Conservation (phyloP, 2,888 invertebrate species). For the Eustalomyia histrio region DNA sequence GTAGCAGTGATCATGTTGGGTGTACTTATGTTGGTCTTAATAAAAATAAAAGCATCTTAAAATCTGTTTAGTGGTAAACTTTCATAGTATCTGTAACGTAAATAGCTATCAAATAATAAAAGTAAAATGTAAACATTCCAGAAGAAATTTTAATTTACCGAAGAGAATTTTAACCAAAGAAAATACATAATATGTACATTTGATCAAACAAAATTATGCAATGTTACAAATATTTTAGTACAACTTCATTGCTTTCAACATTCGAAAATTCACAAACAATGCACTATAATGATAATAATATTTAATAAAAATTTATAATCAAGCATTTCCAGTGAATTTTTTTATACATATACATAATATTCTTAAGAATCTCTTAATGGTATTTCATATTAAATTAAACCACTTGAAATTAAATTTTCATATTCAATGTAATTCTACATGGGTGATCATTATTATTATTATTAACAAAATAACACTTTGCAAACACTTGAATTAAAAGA, state of each 20-base stretch:
- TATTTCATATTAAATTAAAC: constrained; percentile 29
- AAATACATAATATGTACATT: no score
- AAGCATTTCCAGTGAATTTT: background rate
- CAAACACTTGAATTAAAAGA: constrained; percentile 45
- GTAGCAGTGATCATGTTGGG: no score
- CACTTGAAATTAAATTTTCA: constrained; percentile 22
- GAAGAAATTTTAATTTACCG: no score
- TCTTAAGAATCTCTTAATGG: background rate
- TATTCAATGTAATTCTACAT: constrained; percentile 8
- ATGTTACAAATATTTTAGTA: background rate
- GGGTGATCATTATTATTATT: constrained; percentile 40
- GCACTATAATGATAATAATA: background rate
- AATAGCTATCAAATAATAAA: no score
- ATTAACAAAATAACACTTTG: constrained; percentile 39
- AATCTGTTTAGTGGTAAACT: no score
- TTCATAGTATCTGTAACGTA: no score
- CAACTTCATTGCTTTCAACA: background rate
- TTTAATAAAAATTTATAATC: constrained; percentile 2
- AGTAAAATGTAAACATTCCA: no score
- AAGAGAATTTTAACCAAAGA: no score
- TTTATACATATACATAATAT: background rate
- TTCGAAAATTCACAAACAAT: background rate
- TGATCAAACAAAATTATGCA: no score
- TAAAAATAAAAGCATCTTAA: no score
- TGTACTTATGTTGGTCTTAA: no score